A percentile compares a stretch with the other conserved stretches of the same genome.
Conservation (phyloP, 2,888 invertebrate genomes). For the Zaprionus lineosus region DNA sequence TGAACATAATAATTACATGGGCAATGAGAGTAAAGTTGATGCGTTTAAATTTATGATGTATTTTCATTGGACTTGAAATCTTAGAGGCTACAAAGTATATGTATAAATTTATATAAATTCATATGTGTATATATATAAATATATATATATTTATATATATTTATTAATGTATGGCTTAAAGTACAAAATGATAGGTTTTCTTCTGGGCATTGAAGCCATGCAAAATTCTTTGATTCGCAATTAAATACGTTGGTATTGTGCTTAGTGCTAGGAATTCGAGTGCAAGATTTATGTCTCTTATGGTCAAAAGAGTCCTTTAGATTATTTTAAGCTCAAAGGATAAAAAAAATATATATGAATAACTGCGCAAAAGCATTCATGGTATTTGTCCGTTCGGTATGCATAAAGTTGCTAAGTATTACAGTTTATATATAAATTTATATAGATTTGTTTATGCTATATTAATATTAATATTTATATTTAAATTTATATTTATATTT, state of each 20-base stretch:
- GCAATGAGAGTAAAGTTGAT: background rate
- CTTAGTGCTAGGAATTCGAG: too few relatives aligned
- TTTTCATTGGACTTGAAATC: background rate
- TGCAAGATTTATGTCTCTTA: too few relatives aligned
- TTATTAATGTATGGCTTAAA: conserved; percentile 19
- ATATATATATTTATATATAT: conserved; percentile 9
- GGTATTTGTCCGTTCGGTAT: conserved; percentile 32
- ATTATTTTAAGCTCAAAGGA: background rate
- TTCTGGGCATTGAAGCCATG: too few relatives aligned
- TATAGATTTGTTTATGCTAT: conserved; percentile 35
- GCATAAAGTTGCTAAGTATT: conserved; percentile 15
- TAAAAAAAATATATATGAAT: too few relatives aligned
- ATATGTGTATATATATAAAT: conserved; percentile 3
- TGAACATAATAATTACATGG: conserved; percentile 21
- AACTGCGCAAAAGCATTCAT: conserved; percentile 16
- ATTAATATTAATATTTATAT: too few relatives aligned
- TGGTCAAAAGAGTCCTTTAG: too few relatives aligned
- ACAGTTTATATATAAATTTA: conserved; percentile 14
- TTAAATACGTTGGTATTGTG: too few relatives aligned
- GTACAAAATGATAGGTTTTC: conserved; percentile 23
- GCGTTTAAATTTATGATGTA: background rate
- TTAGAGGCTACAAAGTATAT: background rate
- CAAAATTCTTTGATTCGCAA: too few relatives aligned
- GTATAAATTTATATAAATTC: background rate
- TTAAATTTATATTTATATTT: conserved; percentile 15